phyloP scores from a whole-genome alignment of 2,888 invertebrate species.

The Epistrophe grossulariae region DNA sequence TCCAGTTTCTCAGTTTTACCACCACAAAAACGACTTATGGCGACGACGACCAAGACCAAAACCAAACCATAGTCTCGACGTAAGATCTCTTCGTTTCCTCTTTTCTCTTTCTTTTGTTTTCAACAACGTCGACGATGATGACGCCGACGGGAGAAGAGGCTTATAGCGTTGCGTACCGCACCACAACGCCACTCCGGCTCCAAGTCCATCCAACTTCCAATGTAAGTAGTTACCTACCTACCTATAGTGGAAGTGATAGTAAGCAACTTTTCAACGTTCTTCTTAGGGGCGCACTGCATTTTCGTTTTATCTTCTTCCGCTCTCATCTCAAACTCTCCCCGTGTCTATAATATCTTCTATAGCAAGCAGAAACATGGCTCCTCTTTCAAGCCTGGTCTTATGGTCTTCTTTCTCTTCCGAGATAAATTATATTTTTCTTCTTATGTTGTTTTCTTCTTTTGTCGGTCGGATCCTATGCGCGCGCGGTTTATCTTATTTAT shows the following conservation, averaged over 20 bases:
- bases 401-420: slow-evolving; percentile 52
- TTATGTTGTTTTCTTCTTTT: slow-evolving; percentile 62
- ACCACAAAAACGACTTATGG: slow-evolving; percentile 55
- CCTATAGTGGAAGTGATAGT: slow-evolving; percentile 45
- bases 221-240: not conserved
- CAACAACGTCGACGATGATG: not conserved
- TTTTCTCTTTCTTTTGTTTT: slow-evolving; percentile 46
- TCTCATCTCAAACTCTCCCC: slow-evolving; percentile 9
- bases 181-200: slow-evolving; percentile 14
- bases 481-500: slow-evolving; percentile 74
- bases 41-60: slow-evolving; percentile 19
- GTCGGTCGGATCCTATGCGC: slow-evolving; percentile 63
- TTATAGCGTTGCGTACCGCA: slow-evolving; percentile 24
- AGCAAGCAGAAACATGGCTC: slow-evolving; percentile 20
- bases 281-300: slow-evolving; percentile 44
- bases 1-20: slow-evolving; percentile 68
- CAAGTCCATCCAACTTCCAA: slow-evolving; percentile 1
- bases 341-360: too few species aligned
- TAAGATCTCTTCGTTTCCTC: slow-evolving; percentile 44
- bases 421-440: slow-evolving; percentile 69
- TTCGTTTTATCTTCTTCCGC: slow-evolving; percentile 39
- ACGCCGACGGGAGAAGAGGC: not conserved
- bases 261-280: slow-evolving; percentile 47
- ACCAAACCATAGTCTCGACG: slow-evolving; percentile 40
- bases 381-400: slow-evolving; percentile 34